phyloP scores from a whole-genome alignment of 2,888 invertebrate species.

The Augochlorella aurata region DNA sequence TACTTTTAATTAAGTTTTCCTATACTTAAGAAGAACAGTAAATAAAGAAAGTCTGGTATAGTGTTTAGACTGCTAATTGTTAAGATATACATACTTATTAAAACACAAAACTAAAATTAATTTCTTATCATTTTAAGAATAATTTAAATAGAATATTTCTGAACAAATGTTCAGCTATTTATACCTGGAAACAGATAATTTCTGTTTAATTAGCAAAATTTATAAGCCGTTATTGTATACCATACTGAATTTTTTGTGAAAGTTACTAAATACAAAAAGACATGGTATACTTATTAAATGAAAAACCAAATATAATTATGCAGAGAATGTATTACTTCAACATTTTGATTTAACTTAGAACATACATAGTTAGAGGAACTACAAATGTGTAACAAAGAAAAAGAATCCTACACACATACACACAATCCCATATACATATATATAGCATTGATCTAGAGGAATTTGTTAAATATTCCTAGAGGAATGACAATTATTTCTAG shows the following conservation, averaged over 20 bases:
- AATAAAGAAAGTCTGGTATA: not conserved
- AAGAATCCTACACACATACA: no score
- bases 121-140: no score
- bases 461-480: conserved; percentile 40
- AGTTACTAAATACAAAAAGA: not conserved
- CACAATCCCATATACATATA: no score
- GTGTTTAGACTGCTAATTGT: no score
- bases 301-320: not conserved
- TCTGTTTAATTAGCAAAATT: not conserved
- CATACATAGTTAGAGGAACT: not conserved
- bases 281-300: not conserved
- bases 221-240: not conserved
- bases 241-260: not conserved
- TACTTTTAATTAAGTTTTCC: conserved; percentile 14
- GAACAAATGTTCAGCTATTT: no score
- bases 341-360: not conserved
- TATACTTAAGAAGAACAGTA: not conserved
- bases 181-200: no score
- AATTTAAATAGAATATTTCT: no score
- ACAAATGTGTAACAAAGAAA: not conserved
- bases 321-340: no score
- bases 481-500: conserved; percentile 41
- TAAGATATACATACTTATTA: no score
- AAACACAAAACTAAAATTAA: no score
- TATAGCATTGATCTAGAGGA: conserved; percentile 26